These are phyloP conservation scores for Synergus gifuensis DNA, from an alignment of 2,888 invertebrate genomes.

Conservation along the genomic window DNA sequence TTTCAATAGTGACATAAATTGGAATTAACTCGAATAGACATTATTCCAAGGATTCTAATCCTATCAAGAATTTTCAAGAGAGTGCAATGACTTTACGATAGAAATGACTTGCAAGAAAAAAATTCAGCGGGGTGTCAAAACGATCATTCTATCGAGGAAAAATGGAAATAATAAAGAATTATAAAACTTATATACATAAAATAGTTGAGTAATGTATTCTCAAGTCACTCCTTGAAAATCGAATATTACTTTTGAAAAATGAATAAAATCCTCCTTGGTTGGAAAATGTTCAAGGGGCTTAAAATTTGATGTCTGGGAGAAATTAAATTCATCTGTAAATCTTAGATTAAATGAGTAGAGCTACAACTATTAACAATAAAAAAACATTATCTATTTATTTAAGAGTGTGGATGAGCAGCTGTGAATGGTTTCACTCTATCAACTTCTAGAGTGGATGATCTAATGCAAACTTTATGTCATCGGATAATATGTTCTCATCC, in stretches of 20 bases:
- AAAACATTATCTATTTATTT: conserved; percentile 8
- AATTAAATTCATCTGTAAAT: no score
- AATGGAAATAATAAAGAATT: neutral
- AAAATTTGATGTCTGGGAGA: neutral
- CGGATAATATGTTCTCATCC: conserved; percentile 27
- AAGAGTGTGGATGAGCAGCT: neutral
- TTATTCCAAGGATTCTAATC: neutral
- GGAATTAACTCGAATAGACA: neutral
- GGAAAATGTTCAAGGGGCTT: neutral
- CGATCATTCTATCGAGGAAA: neutral
- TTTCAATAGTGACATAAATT: neutral
- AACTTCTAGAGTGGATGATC: conserved; percentile 28
- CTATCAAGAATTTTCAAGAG: neutral
- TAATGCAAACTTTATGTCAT: conserved; percentile 26
- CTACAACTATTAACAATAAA: conserved; percentile 8
- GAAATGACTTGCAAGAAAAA: neutral
- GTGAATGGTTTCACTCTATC: conserved; percentile 14
- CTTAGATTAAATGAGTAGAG: neutral
- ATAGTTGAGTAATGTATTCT: neutral
- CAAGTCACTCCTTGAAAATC: neutral
- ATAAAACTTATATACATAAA: neutral
- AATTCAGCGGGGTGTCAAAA: neutral
- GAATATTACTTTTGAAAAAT: neutral
- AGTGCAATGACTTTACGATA: neutral
- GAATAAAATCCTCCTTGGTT: neutral